Evolutionary conservation across 2,113 vertebrate genomes (phyloP).

Genomic region (Platycercus adscitus): DNA sequence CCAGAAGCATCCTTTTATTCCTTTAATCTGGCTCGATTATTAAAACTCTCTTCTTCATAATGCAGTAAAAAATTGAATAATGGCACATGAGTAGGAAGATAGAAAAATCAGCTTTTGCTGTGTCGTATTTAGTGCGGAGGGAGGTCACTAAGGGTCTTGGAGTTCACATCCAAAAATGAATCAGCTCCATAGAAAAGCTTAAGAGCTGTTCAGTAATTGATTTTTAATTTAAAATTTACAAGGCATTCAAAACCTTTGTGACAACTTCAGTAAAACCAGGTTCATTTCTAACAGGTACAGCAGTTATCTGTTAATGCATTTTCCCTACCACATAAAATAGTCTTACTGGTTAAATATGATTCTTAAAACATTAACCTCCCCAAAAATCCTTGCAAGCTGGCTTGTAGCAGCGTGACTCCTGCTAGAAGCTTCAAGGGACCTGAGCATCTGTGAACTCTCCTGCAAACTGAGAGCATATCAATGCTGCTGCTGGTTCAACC

Average conservation of each 20-base stretch:
- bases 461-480: slow-evolving; percentile 45
- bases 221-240: slow-evolving; percentile 53
- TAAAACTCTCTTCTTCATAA: slow-evolving; percentile 45
- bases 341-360: not conserved
- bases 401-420: slow-evolving; percentile 20
- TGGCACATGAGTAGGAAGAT: not conserved
- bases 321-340: not conserved
- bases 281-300: not conserved
- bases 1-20: slow-evolving; percentile 56
- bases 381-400: not conserved
- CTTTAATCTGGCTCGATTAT: slow-evolving; percentile 65
- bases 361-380: not conserved
- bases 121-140: not conserved
- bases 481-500: slow-evolving; percentile 12
- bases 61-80: slow-evolving; percentile 44
- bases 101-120: not conserved
- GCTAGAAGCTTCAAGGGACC: slow-evolving; percentile 30
- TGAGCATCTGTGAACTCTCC: slow-evolving; percentile 60
- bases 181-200: not conserved
- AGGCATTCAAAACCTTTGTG: not conserved
- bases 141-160: not conserved
- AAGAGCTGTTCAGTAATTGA: slow-evolving; percentile 8
- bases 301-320: not conserved
- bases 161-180: not conserved
- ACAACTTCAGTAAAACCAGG: not conserved